A percentile compares a stretch with the other conserved stretches of the same genome.
These are phyloP conservation scores for Parasteatoda tepidariorum DNA, from an alignment of 1,140 invertebrate species.

Conservation along the genomic window DNA sequence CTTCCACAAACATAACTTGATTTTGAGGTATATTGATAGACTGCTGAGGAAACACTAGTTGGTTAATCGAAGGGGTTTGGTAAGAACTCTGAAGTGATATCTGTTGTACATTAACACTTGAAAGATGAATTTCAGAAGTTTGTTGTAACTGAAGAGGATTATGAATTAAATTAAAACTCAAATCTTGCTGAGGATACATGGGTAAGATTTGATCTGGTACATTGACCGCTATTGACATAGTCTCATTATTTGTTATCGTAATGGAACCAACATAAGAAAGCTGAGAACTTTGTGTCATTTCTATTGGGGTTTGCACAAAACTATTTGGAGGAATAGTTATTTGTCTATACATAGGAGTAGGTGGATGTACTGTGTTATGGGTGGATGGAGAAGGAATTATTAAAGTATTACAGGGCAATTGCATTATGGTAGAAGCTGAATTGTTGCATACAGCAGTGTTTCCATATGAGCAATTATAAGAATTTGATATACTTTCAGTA, in stretches of 20 bases:
- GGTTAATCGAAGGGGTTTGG: not conserved
- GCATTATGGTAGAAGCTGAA: not conserved
- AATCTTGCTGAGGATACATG: slow-evolving; percentile 36
- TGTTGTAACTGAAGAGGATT: slow-evolving; percentile 40
- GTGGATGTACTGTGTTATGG: not conserved
- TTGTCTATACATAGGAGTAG: slow-evolving; percentile 18
- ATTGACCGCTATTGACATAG: slow-evolving; percentile 54
- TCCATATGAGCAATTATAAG: slow-evolving; percentile 26
- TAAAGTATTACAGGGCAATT: slow-evolving; percentile 27
- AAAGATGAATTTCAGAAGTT: slow-evolving; percentile 37
- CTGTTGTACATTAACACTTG: slow-evolving; percentile 46
- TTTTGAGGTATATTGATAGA: slow-evolving; percentile 21
- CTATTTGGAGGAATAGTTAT: slow-evolving; percentile 12
- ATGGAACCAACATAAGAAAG: slow-evolving; percentile 60
- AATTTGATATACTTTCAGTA: slow-evolving; percentile 28
- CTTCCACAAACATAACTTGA: slow-evolving; percentile 51
- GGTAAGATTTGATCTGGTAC: slow-evolving; percentile 48
- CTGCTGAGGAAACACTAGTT: slow-evolving; percentile 45
- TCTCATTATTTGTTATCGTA: slow-evolving; percentile 60
- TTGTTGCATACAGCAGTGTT: slow-evolving; percentile 10
- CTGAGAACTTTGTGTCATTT: slow-evolving; percentile 39
- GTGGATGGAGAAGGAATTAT: slow-evolving; percentile 27
- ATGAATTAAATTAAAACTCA: slow-evolving; percentile 37
- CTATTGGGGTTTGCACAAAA: slow-evolving; percentile 16
- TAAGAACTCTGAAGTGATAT: slow-evolving; percentile 47